Base-by-base conservation (phyloP, 2,113 vertebrate species). In the Sorex araneus region DNA sequence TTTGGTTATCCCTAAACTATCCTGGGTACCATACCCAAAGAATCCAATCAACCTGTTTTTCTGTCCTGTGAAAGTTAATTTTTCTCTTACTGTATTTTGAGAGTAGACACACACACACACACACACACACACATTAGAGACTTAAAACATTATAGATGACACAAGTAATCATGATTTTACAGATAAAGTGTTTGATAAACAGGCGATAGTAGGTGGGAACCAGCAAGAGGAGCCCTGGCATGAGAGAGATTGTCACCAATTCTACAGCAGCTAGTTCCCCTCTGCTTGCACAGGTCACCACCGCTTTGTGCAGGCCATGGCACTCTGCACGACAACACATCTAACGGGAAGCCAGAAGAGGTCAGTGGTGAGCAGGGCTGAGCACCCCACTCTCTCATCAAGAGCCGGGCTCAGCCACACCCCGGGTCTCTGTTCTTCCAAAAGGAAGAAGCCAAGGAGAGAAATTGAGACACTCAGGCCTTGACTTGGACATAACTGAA, bases 341-440 rank as follows among this genome's bases (percentile, higher is more conserved):
- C 69, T 18, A 77, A 34, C 11, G 47, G 28, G 40, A 87, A 82
- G 74, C 95, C 92, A 95, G 92, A 89, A 93, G 94, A 84, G 92
- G 92, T 78, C 95, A 93, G 67, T 12, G 74, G 93, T 79, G 93
- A 88, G 85, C 90, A 94, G 43, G 0, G 8, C 54, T 28, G 36
- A 76, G 79, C 64, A 43, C 34, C 19, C 47, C 11, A 47, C 10
- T 16, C 32, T 73, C 12, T 8, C 45, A 28, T 71, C 40, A 21
- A n/a, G 10, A 19, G 45, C 45, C 27, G 54, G 57, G 32, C 30
- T 93, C 77, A 5, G n/a, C 25, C 25, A 36, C 30, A 47, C 23
- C 19, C 74, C 69, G 77, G 47, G 28, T 54, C 45, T 94, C 80
- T 80, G 57, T 66, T 78, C 8, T 93, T 12, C 45, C 64, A 50